Percentiles rank a stretch among this genome's conserved stretches.
Conservation (phyloP, 2,888 invertebrate genomes). For the Epistrophe grossulariae region DNA sequence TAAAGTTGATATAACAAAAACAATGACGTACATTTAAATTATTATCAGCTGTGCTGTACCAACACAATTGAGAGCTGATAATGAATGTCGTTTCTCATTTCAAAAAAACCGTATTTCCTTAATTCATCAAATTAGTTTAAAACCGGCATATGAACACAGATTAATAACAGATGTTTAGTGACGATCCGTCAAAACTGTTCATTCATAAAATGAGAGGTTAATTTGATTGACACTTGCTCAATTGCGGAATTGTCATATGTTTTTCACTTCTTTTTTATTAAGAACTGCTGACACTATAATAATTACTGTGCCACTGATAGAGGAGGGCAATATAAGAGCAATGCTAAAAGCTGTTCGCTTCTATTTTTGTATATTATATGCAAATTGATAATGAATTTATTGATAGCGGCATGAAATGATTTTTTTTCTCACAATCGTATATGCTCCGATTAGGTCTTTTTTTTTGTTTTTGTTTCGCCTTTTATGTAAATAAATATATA, state of each 20-base stretch:
- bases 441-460: background rate
- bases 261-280: slow-evolving; percentile 13
- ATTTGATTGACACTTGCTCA: slow-evolving; percentile 73
- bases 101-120: slow-evolving; percentile 17
- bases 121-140: slow-evolving; percentile 3
- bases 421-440: background rate
- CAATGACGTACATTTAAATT: slow-evolving; percentile 14
- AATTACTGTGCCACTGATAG: slow-evolving; percentile 18
- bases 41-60: slow-evolving; percentile 4
- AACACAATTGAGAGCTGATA: background rate
- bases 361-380: background rate
- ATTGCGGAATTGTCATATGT: slow-evolving; percentile 46
- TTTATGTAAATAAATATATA: too few species aligned
- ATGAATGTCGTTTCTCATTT: slow-evolving; percentile 1
- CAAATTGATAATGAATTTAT: slow-evolving; percentile 22
- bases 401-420: background rate
- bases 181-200: slow-evolving; percentile 70
- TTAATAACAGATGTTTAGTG: slow-evolving; percentile 43
- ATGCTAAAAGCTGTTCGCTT: background rate
- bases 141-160: slow-evolving; percentile 26
- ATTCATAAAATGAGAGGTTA: slow-evolving; percentile 72
- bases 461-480: background rate
- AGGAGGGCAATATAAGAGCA: background rate
- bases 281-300: slow-evolving; percentile 34
- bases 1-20: background rate